Base-by-base conservation (phyloP, 2,888 invertebrate species). In the Diplolepis rosae region DNA sequence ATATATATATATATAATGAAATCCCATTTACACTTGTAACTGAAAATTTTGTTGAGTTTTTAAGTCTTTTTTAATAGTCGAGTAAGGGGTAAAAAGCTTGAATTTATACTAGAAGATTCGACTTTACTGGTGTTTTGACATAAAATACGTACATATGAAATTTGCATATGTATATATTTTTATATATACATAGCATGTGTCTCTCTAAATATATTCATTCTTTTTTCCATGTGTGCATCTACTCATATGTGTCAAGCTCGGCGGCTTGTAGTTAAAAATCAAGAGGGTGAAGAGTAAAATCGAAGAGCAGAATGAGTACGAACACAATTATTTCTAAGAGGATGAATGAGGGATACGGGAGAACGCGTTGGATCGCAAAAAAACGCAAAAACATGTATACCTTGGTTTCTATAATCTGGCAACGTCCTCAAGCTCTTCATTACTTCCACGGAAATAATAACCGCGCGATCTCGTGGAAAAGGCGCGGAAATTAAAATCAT, bases 281-380 rank as follows among this genome's bases (percentile, higher is more conserved):
- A 65, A 52, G 51, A 32, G 51, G 35, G 66, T 35, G 32, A 22
- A 66, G 18, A 30, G 51, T 24, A 65, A 35, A 39, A 39, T 28
- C 27, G 52, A 67, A 39, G 28, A 39, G 39, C 22, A 22, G 32
- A 35, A 67, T 39, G 67, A 67, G 67, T 67, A 52, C 39, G 67
- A 67, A 67, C 52, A 67, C 67, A 52, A 67, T 67, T 67, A 67
- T 52, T 67, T 67, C 67, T 6, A 52, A 39, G 52, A 52, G 52
- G 24, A 39, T 27, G 52, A 32, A 66, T 66, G 32, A 50, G 50
- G 24, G 18, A 27, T 51, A 52, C 51, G 35, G 28, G 27, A 52
- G 52, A 52, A 52, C 67, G 39, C 39, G 39, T 35, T 39, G 51
- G 52, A 52, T 67, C 52, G 52, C n/a, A 39, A 52, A 51, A 51